Conservation (phyloP, 2,797 vertebrate genomes). For the Enteromius mattozi region DNA sequence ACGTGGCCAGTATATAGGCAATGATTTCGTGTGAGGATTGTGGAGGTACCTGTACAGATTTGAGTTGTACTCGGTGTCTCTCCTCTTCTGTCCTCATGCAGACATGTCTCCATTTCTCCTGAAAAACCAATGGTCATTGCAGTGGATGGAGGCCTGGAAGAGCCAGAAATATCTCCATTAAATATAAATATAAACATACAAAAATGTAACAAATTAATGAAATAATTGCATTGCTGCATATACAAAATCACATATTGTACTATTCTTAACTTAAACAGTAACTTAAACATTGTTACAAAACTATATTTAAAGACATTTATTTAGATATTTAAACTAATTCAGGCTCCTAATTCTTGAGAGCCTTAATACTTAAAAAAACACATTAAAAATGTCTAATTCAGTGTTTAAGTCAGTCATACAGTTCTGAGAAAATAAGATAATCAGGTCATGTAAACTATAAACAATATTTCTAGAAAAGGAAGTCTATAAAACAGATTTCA, state of each 20-base stretch:
- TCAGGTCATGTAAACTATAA: background rate
- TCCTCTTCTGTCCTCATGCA: constrained; percentile 89
- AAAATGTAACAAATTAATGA: background rate
- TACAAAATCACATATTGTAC: background rate
- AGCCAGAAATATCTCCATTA: constrained; percentile 1
- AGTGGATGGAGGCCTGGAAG: constrained; percentile 89
- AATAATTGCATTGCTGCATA: background rate
- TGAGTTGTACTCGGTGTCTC: constrained; percentile 70
- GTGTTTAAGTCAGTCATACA: background rate
- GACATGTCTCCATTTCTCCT: constrained; percentile 79
- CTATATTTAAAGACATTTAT: background rate
- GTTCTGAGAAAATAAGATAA: background rate
- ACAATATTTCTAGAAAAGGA: background rate
- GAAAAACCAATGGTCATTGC: constrained; percentile 86
- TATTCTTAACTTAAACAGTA: constrained; percentile 3
- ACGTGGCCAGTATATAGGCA: background rate
- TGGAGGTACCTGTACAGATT: constrained; percentile 32
- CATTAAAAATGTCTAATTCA: background rate
- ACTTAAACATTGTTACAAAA: background rate
- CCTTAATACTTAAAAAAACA: background rate
- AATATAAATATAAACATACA: background rate
- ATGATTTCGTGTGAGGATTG: background rate
- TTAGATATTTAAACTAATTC: background rate
- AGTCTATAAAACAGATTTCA: background rate
- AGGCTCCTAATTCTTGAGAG: background rate